Percentiles rank a stretch among this genome's conserved stretches.
Evolutionary conservation across 2,888 invertebrate species (phyloP).

Genomic region (Nebria brevicollis): DNA sequence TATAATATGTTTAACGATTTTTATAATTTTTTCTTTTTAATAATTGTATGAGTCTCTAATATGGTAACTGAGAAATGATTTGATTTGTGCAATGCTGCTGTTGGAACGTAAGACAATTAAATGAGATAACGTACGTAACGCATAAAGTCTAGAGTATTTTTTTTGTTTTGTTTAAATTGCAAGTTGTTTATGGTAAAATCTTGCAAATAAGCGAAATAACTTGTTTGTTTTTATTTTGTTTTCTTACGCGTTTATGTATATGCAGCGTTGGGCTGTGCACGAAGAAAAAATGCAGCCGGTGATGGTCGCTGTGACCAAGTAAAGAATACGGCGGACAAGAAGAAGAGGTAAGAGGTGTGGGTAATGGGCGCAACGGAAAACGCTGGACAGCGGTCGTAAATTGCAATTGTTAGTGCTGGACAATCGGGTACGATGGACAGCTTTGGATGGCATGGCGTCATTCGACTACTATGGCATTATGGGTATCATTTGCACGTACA

Average conservation of each 20-base stretch:
- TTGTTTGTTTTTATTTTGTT: too few species aligned
- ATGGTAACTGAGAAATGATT: too few species aligned
- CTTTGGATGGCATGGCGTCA: not conserved
- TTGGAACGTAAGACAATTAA: constrained; percentile 18
- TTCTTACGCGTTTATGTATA: not conserved
- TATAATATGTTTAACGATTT: too few species aligned
- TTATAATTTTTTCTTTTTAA: too few species aligned
- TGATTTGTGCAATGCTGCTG: not conserved
- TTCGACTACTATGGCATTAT: not conserved
- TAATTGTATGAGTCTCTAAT: too few species aligned
- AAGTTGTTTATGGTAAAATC: constrained; percentile 44
- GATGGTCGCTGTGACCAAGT: constrained; percentile 36
- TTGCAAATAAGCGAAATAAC: constrained; percentile 38
- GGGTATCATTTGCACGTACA: too few species aligned
- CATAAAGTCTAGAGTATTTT: constrained; percentile 35
- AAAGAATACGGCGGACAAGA: constrained; percentile 9
- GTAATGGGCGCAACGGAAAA: constrained; percentile 27
- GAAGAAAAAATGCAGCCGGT: constrained; percentile 24
- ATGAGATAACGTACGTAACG: constrained; percentile 32
- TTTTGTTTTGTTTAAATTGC: constrained; percentile 32
- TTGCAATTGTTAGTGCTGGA: constrained; percentile 45
- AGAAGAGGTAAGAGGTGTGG: constrained; percentile 25
- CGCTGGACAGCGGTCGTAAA: constrained; percentile 41
- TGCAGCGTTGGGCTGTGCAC: not conserved
- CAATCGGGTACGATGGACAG: constrained; percentile 15